Evolutionary conservation across 2,113 vertebrate genomes (phyloP), one percentile per base, ranked within the genome.

Genomic region (Setophaga petechia): DNA sequence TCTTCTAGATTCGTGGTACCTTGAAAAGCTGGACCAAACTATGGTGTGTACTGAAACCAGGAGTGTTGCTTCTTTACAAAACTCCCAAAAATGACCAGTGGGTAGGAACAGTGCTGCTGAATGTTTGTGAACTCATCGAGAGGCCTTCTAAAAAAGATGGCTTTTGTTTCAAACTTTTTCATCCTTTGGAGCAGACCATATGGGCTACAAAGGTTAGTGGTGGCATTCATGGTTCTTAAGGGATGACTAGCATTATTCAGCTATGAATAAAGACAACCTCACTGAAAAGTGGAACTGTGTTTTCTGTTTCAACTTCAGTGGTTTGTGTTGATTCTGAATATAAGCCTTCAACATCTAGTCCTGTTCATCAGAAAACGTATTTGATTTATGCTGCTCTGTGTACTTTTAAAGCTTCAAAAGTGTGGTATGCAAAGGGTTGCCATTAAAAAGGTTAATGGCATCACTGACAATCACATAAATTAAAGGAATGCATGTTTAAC

Each of bases 101-200:
- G 99, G 99, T 99, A 89, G 99, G 99, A 93, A 99, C 99, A n/a
- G 99, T 99, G 78, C 98, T 99, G 95, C 98, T 99, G 94, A 99
- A 99, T 2, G 99, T 99, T 94, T 99, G 99, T 90, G 99, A 99
- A 97, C 99, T 99, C 96, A 99, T 99, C 76, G 99, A 99, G 95
- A 98, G 99, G 85, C 99, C 99, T 74, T 99, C 99, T 75, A 99
- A 99, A 97, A 99, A 99, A 93, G 99, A 99, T 88, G 99, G 99
- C 76, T 99, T 99, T 98, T 99, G 99, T 98, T 99, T 99, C 97
- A 99, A 99, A 96, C 99, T 99, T 84, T 99, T 99, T 94, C 99
- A 99, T 97, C 99, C 99, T 24, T 98, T 99, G 97, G 99, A 99
- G 65, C 99, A 99, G 90, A 99, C 99, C 91, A 99, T 99, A 98